Evolutionary conservation across 2,113 vertebrate species (phyloP), one percentile per base, ranked within the genome.

Genomic region (Nansenia antarctica): DNA sequence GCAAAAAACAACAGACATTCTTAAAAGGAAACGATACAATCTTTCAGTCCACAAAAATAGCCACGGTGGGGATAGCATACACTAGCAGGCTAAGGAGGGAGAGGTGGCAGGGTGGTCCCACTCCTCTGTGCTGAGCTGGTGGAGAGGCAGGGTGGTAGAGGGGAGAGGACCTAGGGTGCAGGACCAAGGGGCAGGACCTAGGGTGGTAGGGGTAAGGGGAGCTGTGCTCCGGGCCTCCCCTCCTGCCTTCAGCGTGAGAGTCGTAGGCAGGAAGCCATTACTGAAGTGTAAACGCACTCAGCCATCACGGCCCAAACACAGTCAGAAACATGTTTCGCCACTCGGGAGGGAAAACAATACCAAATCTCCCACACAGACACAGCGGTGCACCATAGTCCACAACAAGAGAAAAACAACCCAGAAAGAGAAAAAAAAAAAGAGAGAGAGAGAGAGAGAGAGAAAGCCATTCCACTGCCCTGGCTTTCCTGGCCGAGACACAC

Each of bases 251-350:
- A 86, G 84, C 82, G 64, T 73, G 75, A 84, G 85, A 85, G 81
- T 82, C 78, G 78, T 67, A 83, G 80, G 70, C 85, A 91, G 85
- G 86, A 91, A 91, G 86, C 70, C 81, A 91, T 91, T 90, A 90
- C 74, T 76, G 76, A 85, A 84, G 86, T 80, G 84, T 86, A 87
- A 89, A 89, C 74, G 82, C 83, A 85, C 77, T 84, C 82, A 82
- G 84, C 85, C 80, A 84, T 80, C 76, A 80, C 83, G 80, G 83
- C 76, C 80, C 76, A 86, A 90, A 83, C 75, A 63, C 69, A 62
- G 62, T 62, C 63, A 12, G 62, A n/a, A 84, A 81, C 76, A 77
- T 82, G 82, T 62, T 82, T 80, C 74, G 76, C 67, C 59, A 63
- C 60, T 69, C 62, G 5, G 59, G n/a, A 60, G 12, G 12, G 6